Evolutionary conservation across 2,888 invertebrate genomes (phyloP).

Genomic region (Ophion costatus): DNA sequence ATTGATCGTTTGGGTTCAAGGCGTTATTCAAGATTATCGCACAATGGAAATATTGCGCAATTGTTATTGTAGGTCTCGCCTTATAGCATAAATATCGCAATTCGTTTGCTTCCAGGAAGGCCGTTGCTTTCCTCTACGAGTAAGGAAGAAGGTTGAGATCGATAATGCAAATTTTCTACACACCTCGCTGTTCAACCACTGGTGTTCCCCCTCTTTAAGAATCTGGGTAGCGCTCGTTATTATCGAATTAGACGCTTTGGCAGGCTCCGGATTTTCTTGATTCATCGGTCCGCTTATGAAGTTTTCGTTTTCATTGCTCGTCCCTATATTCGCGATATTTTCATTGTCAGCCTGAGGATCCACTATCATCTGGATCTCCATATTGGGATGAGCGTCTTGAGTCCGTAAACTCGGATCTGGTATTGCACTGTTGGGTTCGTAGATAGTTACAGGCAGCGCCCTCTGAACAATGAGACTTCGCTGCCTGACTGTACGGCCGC

Average conservation of each 20-base stretch:
- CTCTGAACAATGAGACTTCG: conserved; percentile 91
- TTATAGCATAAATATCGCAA: too few species aligned
- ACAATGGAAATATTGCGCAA: too few species aligned
- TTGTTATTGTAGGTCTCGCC: too few species aligned
- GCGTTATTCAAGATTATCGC: too few species aligned
- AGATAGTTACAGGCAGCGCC: conserved; percentile 86
- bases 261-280: conserved; percentile 64
- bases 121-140: neutral
- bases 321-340: conserved; percentile 55
- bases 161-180: neutral
- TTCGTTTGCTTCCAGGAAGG: too few species aligned
- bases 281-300: conserved; percentile 50
- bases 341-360: conserved; percentile 60
- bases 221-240: conserved; percentile 82
- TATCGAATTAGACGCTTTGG: conserved; percentile 81
- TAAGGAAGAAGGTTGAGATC: neutral
- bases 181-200: conserved; percentile 91
- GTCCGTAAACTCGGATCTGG: conserved; percentile 26
- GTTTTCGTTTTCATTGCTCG: conserved; percentile 62
- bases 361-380: conserved; percentile 57
- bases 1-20: too few species aligned
- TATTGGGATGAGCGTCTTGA: conserved; percentile 65
- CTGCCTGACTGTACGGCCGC: conserved; percentile 82
- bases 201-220: conserved; percentile 85
- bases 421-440: conserved; percentile 40